Evolutionary conservation across 2,113 vertebrate species (phyloP), one percentile per base, ranked within the genome.

Genomic region (Ptyas mucosa): DNA sequence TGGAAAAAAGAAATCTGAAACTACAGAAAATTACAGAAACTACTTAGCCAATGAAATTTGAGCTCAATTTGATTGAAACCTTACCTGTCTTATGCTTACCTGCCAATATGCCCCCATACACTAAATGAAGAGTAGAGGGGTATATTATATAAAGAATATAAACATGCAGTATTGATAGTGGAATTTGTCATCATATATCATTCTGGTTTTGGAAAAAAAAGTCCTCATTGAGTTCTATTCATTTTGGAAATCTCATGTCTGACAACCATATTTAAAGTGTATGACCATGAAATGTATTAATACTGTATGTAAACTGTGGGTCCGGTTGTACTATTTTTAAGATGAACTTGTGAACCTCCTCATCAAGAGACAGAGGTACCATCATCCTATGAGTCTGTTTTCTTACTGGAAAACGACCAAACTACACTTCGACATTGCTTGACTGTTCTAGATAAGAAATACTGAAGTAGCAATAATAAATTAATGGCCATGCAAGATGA

Each of bases 401-500:
- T 96, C 96, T 95, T 96, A 96, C 94, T 94, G 3, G 94, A 95
- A 96, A 97, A 96, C 89, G 94, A 96, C 97, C 96, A 97, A 97
- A 98, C 97, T 97, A 96, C 94, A 97, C 95, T 93, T 95, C 94
- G 96, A 92, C 94, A 93, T 97, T 97, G 96, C 95, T 97, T 95
- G 94, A 75, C 96, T 95, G 92, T 96, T 95, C 96, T 97, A 98
- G 98, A 98, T 98, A 98, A 98, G 98, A 97, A 97, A 97, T 96
- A 96, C 97, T 97, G 93, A 97, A 97, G 97, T 95, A 97, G 97
- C 96, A 98, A 97, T 98, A 98, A 98, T 98, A 98, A 93, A 98
- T 98, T 98, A 98, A 98, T 98, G 98, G 96, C 93, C 96, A 94
- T 97, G 97, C 97, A 97, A 98, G 98, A 98, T 98, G 98, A 97